Percentiles rank a stretch among this genome's conserved stretches.
Conservation (phyloP, 2,797 vertebrate genomes). For the Tolypeutes matacus region DNA sequence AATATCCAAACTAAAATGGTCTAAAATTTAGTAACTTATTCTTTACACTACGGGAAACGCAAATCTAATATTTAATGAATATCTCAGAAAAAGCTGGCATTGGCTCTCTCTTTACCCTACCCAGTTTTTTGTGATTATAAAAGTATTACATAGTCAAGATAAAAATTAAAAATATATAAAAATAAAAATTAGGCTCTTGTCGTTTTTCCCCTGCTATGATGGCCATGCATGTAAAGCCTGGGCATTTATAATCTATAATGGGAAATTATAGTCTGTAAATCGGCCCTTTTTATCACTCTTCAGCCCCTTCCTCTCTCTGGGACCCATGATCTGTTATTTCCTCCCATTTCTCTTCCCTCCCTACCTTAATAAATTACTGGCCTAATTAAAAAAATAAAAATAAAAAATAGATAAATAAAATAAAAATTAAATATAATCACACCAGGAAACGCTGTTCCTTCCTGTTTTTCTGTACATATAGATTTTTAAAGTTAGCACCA, state of each 20-base stretch:
- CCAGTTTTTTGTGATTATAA: conserved; percentile 11
- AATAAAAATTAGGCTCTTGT: no score
- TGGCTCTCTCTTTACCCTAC: background rate
- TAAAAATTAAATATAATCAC: conserved; percentile 34
- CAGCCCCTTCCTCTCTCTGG: no score
- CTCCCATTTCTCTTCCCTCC: no score
- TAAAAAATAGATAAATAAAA: background rate
- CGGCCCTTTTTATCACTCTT: no score
- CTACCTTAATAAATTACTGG: no score
- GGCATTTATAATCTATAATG: no score
- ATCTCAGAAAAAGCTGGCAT: background rate
- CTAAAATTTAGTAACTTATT: conserved; percentile 32
- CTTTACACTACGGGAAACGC: background rate
- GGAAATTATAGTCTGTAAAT: no score
- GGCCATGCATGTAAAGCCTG: no score
- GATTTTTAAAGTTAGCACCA: conserved; percentile 8
- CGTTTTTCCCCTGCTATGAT: no score
- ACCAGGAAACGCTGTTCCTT: conserved; percentile 37
- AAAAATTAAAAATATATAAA: background rate
- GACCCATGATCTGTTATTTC: no score
- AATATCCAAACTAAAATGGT: conserved; percentile 35
- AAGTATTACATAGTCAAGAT: background rate
- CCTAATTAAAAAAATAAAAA: background rate
- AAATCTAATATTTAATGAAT: conserved; percentile 36
- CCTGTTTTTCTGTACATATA: background rate